Evolutionary conservation across 2,888 invertebrate species (phyloP).

Genomic region (Calameuta idolon): DNA sequence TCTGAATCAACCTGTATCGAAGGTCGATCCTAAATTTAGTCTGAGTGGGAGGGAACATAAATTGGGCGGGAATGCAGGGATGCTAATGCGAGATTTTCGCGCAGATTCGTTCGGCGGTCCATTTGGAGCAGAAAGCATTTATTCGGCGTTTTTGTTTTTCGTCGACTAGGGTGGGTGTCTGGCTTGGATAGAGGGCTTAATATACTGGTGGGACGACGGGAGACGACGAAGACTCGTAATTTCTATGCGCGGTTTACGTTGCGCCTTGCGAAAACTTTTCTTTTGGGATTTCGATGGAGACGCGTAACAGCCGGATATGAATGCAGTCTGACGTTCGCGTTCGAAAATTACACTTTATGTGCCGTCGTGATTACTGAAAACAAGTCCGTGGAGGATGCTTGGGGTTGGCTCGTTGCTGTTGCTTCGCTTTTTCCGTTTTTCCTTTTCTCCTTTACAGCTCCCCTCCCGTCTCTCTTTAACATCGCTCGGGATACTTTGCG

Average conservation of each 20-base stretch:
- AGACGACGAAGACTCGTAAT: background rate
- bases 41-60: conserved; percentile 39
- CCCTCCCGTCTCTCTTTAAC: background rate
- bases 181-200: background rate
- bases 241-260: background rate
- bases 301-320: background rate
- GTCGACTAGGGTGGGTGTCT: conserved; percentile 13
- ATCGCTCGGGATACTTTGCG: background rate
- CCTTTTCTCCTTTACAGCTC: background rate
- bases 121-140: conserved; percentile 43
- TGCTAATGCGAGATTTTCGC: conserved; percentile 49
- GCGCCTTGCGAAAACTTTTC: background rate
- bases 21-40: background rate
- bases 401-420: background rate
- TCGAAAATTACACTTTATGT: background rate
- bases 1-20: background rate
- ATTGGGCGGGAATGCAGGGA: conserved; percentile 44
- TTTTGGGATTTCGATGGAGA: background rate
- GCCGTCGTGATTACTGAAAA: background rate
- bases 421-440: background rate
- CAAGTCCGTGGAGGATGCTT: background rate
- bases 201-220: background rate
- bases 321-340: background rate
- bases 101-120: conserved; percentile 33
- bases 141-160: conserved; percentile 42